phyloP scores from a whole-genome alignment of 2,113 vertebrate genomes.

The Spea multiplicata region DNA sequence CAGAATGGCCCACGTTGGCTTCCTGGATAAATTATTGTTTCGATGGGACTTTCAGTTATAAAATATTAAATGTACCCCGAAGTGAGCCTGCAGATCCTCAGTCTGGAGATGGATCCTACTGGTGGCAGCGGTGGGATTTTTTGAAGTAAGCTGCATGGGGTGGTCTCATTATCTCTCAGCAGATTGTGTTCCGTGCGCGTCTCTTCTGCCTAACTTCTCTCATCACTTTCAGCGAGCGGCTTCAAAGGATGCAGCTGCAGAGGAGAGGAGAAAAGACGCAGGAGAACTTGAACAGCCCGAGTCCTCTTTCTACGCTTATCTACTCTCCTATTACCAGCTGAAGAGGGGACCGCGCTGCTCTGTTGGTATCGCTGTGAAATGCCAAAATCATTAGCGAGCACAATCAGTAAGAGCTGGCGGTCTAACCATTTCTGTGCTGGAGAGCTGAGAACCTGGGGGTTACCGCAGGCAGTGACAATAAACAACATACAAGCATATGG shows the following conservation, averaged over 20 bases:
- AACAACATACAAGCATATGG: too few species aligned
- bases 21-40: too few species aligned
- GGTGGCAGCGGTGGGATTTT: not conserved
- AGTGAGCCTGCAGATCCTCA: too few species aligned
- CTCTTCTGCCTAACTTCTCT: slow-evolving; percentile 48
- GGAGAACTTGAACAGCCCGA: not conserved
- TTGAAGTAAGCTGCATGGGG: not conserved
- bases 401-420: too few species aligned
- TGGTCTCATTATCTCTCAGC: slow-evolving; percentile 47
- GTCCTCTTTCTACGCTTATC: not conserved
- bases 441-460: too few species aligned
- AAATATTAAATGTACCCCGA: too few species aligned
- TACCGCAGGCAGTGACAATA: too few species aligned
- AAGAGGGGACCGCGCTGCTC: not conserved
- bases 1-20: too few species aligned
- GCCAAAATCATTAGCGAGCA: not conserved
- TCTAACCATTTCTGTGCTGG: too few species aligned
- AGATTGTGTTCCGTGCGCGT: slow-evolving; percentile 47
- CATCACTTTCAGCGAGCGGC: not conserved
- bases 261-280: slow-evolving; percentile 33
- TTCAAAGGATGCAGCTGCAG: slow-evolving; percentile 23
- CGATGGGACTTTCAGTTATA: too few species aligned
- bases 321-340: not conserved
- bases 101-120: too few species aligned
- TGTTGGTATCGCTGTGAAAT: not conserved